Base-by-base conservation (phyloP, 2,888 invertebrate genomes). In the Scaptomyza reducta region DNA sequence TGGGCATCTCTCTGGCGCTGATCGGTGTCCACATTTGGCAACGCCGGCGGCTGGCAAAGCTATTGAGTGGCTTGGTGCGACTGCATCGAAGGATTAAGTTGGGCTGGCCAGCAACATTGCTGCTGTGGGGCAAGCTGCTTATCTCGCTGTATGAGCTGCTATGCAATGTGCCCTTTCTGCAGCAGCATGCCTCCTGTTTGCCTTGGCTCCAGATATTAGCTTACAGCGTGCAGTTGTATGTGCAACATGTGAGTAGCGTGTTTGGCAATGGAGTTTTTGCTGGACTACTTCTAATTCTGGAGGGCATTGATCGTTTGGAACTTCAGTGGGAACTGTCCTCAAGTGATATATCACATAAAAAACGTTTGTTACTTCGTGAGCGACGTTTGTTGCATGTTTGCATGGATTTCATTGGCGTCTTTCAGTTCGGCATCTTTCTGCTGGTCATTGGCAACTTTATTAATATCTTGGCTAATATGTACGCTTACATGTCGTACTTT, bases 381-480 rank as follows among this genome's bases (percentile, higher is more conserved):
- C 64, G 71, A 0, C 54, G 53, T 0, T 54, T 89, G 69, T 46
- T 74, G 29, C 46, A 45, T 5, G 49, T 87, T 1, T 61, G 79
- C 22, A 29, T 22, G 0, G 53, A 69, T 3, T 84, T 85, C 25
- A 45, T 73, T 0, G 22, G 33, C 0, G 70, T 81, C 13, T 82
- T 89, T 33, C 85, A 89, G 59, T 61, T 88, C 50, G 84, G 89
- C 42, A 80, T 90, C 22, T 82, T 89, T 27, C 66, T 90, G 9
- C 65, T 85, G 31, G 79, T 90, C 25, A 59, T 87, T 27, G 78
- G 86, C 38, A 76, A 82, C 51, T 90, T 91, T 27, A 53, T 89
- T 22, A 89, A 89, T 44, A 77, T 90, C 3, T 59, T 91, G 54
- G 76, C 88, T 54, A 90, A 90, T 38, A 77, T 91, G 68, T 91